Conservation (phyloP, 2,888 invertebrate genomes). For the Pseudococcus longispinus region DNA sequence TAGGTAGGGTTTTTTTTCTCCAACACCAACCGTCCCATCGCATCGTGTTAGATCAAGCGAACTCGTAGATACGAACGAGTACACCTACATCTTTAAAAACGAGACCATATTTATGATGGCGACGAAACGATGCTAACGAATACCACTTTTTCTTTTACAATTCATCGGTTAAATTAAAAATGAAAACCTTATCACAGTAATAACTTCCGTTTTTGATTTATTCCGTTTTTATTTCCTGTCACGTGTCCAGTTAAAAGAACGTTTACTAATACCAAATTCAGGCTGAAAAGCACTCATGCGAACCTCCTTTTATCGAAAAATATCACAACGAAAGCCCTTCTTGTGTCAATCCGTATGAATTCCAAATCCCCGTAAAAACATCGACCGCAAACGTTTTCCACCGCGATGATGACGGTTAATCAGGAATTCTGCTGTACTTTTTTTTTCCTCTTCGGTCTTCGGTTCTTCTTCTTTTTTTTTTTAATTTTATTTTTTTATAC, state of each 20-base stretch:
- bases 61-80: not conserved
- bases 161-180: conserved; percentile 52
- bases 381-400: conserved; percentile 26
- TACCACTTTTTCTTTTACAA: conserved; percentile 43
- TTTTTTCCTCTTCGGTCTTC: not conserved
- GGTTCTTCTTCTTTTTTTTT: not conserved
- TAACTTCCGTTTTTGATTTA: conserved; percentile 54
- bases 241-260: conserved; percentile 51
- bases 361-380: conserved; percentile 28
- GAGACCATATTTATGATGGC: not conserved
- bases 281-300: conserved; percentile 46
- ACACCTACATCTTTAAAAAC: not conserved
- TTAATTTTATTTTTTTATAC: conserved; percentile 45
- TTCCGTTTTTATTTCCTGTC: conserved; percentile 45
- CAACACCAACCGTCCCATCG: not conserved
- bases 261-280: conserved; percentile 48
- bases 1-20: not conserved
- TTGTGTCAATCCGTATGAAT: conserved; percentile 16
- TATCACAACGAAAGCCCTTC: conserved; percentile 35
- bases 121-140: not conserved
- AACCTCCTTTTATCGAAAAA: conserved; percentile 48
- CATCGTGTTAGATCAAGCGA: not conserved
- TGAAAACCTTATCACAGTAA: conserved; percentile 46
- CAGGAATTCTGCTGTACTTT: conserved; percentile 19
- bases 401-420: conserved; percentile 38